Conservation (phyloP, 2,113 vertebrate genomes). For the Alaudala cheleensis region DNA sequence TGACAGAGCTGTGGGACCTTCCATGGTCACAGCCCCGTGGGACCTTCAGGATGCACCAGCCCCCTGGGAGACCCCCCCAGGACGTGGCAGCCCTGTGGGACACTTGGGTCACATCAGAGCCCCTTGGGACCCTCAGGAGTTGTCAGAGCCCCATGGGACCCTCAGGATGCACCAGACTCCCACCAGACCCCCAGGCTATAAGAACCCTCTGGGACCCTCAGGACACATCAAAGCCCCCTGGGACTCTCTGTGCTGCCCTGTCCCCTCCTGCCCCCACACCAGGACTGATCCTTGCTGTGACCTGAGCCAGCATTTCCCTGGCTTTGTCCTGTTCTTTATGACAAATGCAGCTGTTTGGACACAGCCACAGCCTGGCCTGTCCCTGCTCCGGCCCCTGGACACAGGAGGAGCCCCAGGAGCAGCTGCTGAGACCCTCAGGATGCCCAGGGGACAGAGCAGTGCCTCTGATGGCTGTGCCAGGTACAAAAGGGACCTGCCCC, state of each 20-base stretch:
- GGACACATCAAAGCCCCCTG: neutral
- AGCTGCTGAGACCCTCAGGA: neutral
- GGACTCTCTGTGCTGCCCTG: neutral
- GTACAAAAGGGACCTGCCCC: neutral
- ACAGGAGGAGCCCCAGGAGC: neutral
- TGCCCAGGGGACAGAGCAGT: accelerated
- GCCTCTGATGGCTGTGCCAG: accelerated
- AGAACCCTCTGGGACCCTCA: neutral
- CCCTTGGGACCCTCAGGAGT: too few relatives aligned
- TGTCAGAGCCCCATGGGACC: too few relatives aligned
- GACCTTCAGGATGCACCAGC: neutral
- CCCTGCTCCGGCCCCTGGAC: neutral
- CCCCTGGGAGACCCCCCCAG: too few relatives aligned
- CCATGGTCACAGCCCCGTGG: neutral
- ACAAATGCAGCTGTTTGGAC: neutral
- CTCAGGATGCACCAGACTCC: too few relatives aligned
- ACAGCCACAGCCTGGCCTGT: neutral
- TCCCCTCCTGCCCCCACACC: neutral
- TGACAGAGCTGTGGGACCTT: too few relatives aligned
- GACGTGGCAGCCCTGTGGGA: too few relatives aligned
- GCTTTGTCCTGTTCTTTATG: neutral
- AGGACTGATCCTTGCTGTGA: accelerated
- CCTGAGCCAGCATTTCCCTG: accelerated
- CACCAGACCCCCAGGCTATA: too few relatives aligned
- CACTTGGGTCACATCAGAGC: too few relatives aligned